A percentile compares a stretch with the other conserved stretches of the same genome.
phyloP scores from a whole-genome alignment of 2,113 vertebrate species.

The Nettapus auritus region DNA sequence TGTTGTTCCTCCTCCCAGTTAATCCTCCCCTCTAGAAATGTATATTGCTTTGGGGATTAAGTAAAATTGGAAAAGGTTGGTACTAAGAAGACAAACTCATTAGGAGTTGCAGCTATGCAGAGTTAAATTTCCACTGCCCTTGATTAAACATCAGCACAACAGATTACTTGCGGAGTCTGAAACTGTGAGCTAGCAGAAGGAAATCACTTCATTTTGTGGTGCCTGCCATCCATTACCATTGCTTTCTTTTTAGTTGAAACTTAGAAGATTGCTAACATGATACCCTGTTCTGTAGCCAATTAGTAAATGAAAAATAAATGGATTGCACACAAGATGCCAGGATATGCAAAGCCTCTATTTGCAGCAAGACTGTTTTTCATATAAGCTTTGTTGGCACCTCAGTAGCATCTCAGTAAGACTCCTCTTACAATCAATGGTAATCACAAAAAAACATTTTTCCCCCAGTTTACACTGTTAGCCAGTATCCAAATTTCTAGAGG shows the following conservation, averaged over 20 bases:
- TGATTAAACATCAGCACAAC: conserved; percentile 13
- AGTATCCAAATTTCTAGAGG: background rate
- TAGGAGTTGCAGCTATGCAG: background rate
- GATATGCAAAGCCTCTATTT: background rate
- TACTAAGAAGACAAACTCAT: background rate
- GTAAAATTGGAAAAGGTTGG: background rate
- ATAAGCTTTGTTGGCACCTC: background rate
- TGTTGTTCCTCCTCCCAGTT: background rate
- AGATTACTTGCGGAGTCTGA: background rate
- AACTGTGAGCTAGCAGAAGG: background rate
- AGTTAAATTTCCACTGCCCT: background rate
- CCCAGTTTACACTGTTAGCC: background rate
- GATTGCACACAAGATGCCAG: background rate
- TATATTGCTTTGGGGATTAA: background rate
- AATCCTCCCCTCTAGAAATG: background rate
- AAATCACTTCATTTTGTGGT: background rate
- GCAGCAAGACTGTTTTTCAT: background rate
- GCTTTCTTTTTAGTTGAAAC: background rate
- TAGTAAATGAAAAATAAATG: background rate
- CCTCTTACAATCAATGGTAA: background rate
- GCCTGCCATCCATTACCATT: background rate
- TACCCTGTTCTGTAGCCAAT: background rate
- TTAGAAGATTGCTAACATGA: background rate
- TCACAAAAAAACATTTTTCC: background rate
- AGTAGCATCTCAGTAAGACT: background rate